Conservation (phyloP, 2,797 vertebrate genomes). For the Sebastes elongatus region DNA sequence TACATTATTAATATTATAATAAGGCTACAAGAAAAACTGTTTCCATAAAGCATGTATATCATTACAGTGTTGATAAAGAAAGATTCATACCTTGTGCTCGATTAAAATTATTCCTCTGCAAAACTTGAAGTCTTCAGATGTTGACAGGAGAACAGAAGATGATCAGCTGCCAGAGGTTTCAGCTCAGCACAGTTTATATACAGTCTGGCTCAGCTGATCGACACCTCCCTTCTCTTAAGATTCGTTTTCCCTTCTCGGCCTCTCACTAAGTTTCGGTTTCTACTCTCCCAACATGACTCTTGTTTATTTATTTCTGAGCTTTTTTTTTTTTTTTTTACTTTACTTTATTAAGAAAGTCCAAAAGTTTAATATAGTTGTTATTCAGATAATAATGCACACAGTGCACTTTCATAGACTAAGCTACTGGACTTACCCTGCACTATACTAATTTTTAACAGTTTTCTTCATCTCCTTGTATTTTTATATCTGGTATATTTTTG, state of each 20-base stretch:
- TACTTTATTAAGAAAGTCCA: no score
- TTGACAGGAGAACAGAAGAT: fast-evolving
- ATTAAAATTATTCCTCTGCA: background rate
- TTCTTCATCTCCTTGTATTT: no score
- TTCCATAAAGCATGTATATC: background rate
- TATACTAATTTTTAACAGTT: no score
- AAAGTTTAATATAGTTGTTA: no score
- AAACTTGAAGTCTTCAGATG: fast-evolving
- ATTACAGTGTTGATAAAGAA: fast-evolving
- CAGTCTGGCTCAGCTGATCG: background rate
- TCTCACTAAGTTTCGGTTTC: conserved; percentile 47
- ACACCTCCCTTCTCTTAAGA: background rate
- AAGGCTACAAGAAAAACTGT: no score
- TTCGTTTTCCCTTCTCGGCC: conserved; percentile 34
- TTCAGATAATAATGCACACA: no score
- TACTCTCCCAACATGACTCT: conserved; percentile 19
- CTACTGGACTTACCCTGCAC: no score
- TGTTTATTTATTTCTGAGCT: no score
- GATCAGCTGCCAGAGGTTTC: background rate
- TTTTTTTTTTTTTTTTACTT: no score
- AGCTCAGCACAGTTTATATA: conserved; percentile 1
- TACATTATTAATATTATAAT: fast-evolving
- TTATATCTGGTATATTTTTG: no score
- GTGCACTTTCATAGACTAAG: no score
- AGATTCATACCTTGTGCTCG: conserved; percentile 16